Conservation (phyloP, 2,888 invertebrate species). For the Torymus texanus region DNA sequence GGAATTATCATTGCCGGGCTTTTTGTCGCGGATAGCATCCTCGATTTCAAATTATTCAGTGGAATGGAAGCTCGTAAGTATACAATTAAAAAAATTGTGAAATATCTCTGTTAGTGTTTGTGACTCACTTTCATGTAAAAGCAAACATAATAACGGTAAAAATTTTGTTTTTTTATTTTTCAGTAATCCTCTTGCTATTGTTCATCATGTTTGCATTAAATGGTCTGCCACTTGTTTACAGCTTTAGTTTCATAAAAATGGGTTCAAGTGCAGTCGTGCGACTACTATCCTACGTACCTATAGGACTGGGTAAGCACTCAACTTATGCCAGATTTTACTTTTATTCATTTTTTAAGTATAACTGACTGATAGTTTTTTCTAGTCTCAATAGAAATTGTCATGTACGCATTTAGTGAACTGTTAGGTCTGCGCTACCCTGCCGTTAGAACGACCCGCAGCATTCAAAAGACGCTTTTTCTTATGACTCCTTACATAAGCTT, state of each 20-base stretch:
- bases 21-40: slow-evolving; percentile 62
- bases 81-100: background rate
- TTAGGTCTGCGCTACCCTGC: slow-evolving; percentile 47
- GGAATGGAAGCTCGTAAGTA: slow-evolving; percentile 74
- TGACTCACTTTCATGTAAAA: background rate
- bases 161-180: slow-evolving; percentile 48
- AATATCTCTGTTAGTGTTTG: background rate
- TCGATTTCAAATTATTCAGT: slow-evolving; percentile 65
- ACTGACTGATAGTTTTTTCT: background rate
- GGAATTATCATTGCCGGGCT: slow-evolving; percentile 62
- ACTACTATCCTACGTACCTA: slow-evolving; percentile 64
- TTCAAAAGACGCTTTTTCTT: slow-evolving; percentile 66
- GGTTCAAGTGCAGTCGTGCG: slow-evolving; percentile 62
- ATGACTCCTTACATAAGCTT: slow-evolving; percentile 70
- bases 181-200: slow-evolving; percentile 79
- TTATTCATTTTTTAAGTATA: background rate
- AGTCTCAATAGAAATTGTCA: slow-evolving; percentile 64
- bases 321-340: background rate
- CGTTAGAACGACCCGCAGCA: slow-evolving; percentile 58
- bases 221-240: slow-evolving; percentile 73
- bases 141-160: background rate
- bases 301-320: slow-evolving; percentile 65
- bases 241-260: slow-evolving; percentile 67
- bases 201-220: slow-evolving; percentile 84
- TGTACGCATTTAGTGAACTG: slow-evolving; percentile 57